These are phyloP conservation scores for Ichneumoninae sp. DNA, from an alignment of 2,888 invertebrate genomes.

Conservation along the genomic window DNA sequence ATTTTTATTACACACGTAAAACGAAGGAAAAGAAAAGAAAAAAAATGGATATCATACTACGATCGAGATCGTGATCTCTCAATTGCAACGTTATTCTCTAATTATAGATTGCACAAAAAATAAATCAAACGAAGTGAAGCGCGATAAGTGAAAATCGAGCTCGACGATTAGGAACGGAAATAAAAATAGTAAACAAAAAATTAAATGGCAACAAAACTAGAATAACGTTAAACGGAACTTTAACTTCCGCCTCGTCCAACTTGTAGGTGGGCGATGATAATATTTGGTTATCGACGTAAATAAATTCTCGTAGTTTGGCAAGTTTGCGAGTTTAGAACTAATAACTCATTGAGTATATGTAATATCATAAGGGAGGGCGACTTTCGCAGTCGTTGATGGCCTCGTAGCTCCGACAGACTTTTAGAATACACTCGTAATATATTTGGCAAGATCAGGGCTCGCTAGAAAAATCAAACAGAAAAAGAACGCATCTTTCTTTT, in stretches of 20 bases:
- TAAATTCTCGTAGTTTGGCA: constrained; percentile 69
- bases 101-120: constrained; percentile 60
- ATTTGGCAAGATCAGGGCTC: constrained; percentile 34
- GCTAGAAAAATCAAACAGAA: constrained; percentile 16
- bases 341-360: constrained; percentile 72
- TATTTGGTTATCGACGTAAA: constrained; percentile 27
- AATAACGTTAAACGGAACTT: constrained; percentile 25
- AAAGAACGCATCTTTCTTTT: constrained; percentile 8
- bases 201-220: constrained; percentile 52
- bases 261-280: not conserved
- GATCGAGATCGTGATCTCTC: constrained; percentile 47
- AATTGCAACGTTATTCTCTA: constrained; percentile 41
- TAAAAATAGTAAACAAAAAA: constrained; percentile 15
- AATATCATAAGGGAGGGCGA: constrained; percentile 71
- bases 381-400: constrained; percentile 24
- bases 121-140: constrained; percentile 23
- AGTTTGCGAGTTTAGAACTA: constrained; percentile 71
- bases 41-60: constrained; percentile 59
- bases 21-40: constrained; percentile 61
- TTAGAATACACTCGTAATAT: constrained; percentile 24
- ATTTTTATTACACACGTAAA: constrained; percentile 53
- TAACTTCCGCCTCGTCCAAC: not conserved
- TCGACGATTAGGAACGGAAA: constrained; percentile 23
- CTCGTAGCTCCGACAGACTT: not conserved
- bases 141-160: constrained; percentile 1